Conservation (phyloP, 2,888 invertebrate genomes). For the Cistogaster globosa region DNA sequence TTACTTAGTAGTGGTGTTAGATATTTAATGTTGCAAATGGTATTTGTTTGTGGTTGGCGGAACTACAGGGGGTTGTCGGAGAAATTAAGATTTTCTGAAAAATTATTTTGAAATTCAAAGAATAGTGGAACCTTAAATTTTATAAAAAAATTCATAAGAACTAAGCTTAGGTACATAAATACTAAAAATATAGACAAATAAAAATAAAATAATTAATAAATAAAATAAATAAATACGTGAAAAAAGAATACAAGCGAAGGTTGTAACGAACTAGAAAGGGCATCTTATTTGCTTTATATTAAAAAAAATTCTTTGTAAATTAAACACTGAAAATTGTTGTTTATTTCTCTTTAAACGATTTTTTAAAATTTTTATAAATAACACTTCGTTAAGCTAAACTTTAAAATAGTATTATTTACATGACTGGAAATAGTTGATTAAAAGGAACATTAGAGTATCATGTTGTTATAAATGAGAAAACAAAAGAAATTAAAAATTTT, state of each 20-base stretch:
- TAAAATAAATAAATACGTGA: no score
- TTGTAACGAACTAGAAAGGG: no score
- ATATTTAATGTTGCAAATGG: not conserved
- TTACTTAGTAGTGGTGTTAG: not conserved
- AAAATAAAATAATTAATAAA: no score
- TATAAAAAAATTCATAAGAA: no score
- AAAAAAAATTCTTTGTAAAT: no score
- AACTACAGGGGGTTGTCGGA: not conserved
- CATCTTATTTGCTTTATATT: no score
- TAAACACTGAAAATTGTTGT: no score
- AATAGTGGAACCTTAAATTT: no score
- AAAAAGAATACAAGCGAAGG: no score
- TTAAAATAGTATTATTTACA: slow-evolving; percentile 22
- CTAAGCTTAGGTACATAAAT: no score
- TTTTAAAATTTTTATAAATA: not conserved
- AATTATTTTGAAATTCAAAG: not conserved
- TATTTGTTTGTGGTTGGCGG: not conserved
- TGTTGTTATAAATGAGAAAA: slow-evolving; percentile 30
- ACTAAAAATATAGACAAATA: no score
- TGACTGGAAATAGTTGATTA: slow-evolving; percentile 53
- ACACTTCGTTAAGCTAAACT: not conserved
- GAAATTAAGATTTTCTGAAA: not conserved
- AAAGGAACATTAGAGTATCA: slow-evolving; percentile 42
- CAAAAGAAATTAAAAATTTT: not conserved
- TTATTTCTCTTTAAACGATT: no score